These are phyloP conservation scores for Natrix natrix DNA, from an alignment of 2,797 vertebrate species.

Conservation along the genomic window DNA sequence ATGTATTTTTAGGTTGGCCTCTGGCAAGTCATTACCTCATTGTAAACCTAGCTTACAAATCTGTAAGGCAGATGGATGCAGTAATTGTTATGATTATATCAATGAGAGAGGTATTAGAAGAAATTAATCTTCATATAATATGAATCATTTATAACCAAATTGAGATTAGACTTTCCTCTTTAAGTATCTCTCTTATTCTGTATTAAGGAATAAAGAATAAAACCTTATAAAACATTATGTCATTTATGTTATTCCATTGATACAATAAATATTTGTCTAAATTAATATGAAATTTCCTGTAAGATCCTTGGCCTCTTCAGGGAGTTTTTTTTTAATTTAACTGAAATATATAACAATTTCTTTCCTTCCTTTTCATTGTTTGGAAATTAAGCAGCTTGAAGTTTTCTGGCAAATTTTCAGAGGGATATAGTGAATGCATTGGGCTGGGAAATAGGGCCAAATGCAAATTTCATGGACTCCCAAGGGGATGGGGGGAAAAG, in stretches of 20 bases:
- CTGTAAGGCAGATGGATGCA: slow-evolving; percentile 15
- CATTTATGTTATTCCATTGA: not conserved
- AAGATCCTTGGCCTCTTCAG: slow-evolving; percentile 26
- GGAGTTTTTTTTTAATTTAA: slow-evolving; percentile 21
- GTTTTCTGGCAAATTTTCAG: slow-evolving; percentile 42
- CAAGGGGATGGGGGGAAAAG: slow-evolving; percentile 26
- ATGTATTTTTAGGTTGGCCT: not conserved
- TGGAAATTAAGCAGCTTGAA: not conserved
- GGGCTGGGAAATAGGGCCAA: slow-evolving; percentile 34
- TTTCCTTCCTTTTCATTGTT: not conserved
- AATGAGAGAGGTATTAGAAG: not conserved
- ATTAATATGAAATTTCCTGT: not conserved
- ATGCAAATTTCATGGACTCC: slow-evolving; percentile 50
- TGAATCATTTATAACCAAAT: not conserved
- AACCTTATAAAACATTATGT: not conserved
- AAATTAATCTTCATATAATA: slow-evolving; percentile 14
- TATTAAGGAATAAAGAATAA: not conserved
- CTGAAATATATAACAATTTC: slow-evolving; percentile 1
- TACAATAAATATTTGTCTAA: slow-evolving; percentile 29
- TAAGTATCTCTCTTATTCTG: not conserved
- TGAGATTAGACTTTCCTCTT: not conserved
- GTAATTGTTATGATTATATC: slow-evolving; percentile 21
- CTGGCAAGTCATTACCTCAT: slow-evolving; percentile 2
- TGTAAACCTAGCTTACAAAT: not conserved
- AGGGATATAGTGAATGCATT: slow-evolving; percentile 6